Percentiles rank a stretch among this genome's conserved stretches.
phyloP scores from a whole-genome alignment of 37 sponge, comb jelly and placozoan species.

The Spongia lamella region DNA sequence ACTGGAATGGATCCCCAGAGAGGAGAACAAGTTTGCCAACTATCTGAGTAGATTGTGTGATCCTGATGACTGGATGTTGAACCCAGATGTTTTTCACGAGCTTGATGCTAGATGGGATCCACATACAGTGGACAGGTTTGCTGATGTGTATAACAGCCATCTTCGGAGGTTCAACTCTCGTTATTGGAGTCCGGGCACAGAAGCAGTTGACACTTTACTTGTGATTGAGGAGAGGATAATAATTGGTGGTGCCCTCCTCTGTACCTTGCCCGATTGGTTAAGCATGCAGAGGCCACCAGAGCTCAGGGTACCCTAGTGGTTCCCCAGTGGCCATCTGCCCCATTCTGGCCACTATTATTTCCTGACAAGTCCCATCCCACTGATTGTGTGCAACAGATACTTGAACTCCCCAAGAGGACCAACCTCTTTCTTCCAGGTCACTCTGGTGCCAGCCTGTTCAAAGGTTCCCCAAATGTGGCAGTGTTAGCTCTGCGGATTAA shows the following conservation, averaged over 20 bases:
- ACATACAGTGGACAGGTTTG: slow-evolving; percentile 30
- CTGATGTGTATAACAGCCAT: slow-evolving; percentile 8
- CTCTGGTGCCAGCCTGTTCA: background rate
- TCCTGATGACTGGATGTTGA: slow-evolving; percentile 34
- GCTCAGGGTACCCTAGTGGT: slow-evolving; percentile 31
- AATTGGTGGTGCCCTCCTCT: slow-evolving; percentile 43
- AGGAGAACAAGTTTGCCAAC: slow-evolving; percentile 24
- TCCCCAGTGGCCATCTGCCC: slow-evolving; percentile 36
- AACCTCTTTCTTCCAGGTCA: background rate
- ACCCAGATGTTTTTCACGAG: too few relatives aligned
- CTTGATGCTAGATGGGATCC: too few relatives aligned
- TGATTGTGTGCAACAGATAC: background rate
- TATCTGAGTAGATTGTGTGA: slow-evolving; percentile 20
- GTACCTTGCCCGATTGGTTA: background rate
- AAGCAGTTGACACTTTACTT: too few relatives aligned
- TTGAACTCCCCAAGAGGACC: background rate
- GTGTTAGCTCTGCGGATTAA: slow-evolving; percentile 16
- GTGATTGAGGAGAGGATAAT: slow-evolving; percentile 19
- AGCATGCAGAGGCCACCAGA: slow-evolving; percentile 12
- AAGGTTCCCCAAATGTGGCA: background rate
- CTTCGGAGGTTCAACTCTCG: slow-evolving; percentile 7
- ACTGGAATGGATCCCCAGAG: slow-evolving; percentile 39
- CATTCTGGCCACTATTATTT: slow-evolving; percentile 32
- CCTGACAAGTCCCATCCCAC: slow-evolving; percentile 5
- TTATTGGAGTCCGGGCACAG: slow-evolving; percentile 15